These are phyloP conservation scores for Ochlodes sylvanus DNA, from an alignment of 2,888 invertebrate species.

Conservation along the genomic window DNA sequence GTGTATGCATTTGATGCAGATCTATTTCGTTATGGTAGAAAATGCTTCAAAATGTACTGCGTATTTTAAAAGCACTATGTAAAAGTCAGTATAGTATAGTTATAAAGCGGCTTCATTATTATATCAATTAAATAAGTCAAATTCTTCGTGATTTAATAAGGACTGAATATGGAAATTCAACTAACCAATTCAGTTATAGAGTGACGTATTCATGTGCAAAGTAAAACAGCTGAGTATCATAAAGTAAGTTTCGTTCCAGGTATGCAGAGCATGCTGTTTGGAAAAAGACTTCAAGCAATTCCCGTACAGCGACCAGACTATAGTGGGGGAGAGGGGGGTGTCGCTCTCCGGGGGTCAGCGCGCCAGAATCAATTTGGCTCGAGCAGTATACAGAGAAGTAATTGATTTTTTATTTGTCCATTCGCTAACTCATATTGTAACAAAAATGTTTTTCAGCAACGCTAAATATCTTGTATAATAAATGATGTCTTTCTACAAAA, in stretches of 20 bases:
- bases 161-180: no score
- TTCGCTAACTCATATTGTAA: slow-evolving; percentile 33
- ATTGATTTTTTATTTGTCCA: slow-evolving; percentile 54
- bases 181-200: not conserved
- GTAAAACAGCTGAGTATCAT: slow-evolving; percentile 14
- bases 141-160: no score
- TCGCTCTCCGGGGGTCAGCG: slow-evolving; percentile 90
- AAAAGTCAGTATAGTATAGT: no score
- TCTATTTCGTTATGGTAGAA: not conserved
- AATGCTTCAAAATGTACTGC: no score
- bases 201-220: slow-evolving; percentile 9
- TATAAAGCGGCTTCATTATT: no score
- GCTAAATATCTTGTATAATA: not conserved
- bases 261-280: slow-evolving; percentile 81
- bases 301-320: slow-evolving; percentile 87
- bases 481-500: no score
- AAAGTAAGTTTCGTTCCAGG: slow-evolving; percentile 54
- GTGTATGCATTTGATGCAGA: not conserved
- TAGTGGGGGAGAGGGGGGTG: slow-evolving; percentile 90
- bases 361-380: slow-evolving; percentile 88
- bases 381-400: slow-evolving; percentile 80
- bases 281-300: slow-evolving; percentile 84
- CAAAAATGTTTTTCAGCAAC: slow-evolving; percentile 15
- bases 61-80: no score
- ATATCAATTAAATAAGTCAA: no score